These are phyloP conservation scores for Clarias gariepinus DNA, from an alignment of 2,113 vertebrate species.

Conservation along the genomic window DNA sequence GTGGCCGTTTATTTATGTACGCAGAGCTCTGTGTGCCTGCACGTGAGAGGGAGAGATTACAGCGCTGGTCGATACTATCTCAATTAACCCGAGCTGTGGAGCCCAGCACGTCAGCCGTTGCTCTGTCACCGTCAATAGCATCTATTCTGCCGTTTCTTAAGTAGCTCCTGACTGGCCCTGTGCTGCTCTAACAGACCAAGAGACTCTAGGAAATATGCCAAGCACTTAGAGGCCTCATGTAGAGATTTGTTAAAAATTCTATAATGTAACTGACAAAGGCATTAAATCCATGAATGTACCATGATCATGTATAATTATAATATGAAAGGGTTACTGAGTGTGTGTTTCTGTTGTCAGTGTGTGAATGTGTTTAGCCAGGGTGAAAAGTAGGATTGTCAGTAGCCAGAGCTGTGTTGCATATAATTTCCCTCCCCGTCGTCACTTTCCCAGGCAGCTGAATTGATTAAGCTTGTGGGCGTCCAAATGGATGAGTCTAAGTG, in stretches of 20 bases:
- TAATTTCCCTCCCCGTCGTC: conserved; percentile 27
- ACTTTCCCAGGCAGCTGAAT: conserved; percentile 14
- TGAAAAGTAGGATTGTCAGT: conserved; percentile 5
- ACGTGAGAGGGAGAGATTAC: conserved; percentile 69
- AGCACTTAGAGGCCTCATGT: background rate
- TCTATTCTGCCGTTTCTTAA: conserved; percentile 69
- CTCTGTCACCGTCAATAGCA: conserved; percentile 77
- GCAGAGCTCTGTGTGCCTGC: conserved; percentile 69
- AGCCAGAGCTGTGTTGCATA: conserved; percentile 21
- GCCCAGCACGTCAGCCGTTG: conserved; percentile 59
- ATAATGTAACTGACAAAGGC: background rate
- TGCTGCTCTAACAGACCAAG: conserved; percentile 26
- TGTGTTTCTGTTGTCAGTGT: background rate
- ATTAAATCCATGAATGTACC: background rate
- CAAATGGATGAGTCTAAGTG: conserved; percentile 30
- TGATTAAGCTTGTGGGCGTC: conserved; percentile 33
- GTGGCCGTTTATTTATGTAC: conserved; percentile 72
- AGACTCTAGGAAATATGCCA: conserved; percentile 4
- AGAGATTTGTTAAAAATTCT: background rate
- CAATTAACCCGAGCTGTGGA: conserved; percentile 81
- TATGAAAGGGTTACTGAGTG: background rate
- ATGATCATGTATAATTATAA: background rate
- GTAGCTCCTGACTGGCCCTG: conserved; percentile 54
- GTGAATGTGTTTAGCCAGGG: background rate
- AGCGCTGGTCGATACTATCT: conserved; percentile 81